phyloP scores from a whole-genome alignment of 1,140 invertebrate species.

The Drosophila subobscura region DNA sequence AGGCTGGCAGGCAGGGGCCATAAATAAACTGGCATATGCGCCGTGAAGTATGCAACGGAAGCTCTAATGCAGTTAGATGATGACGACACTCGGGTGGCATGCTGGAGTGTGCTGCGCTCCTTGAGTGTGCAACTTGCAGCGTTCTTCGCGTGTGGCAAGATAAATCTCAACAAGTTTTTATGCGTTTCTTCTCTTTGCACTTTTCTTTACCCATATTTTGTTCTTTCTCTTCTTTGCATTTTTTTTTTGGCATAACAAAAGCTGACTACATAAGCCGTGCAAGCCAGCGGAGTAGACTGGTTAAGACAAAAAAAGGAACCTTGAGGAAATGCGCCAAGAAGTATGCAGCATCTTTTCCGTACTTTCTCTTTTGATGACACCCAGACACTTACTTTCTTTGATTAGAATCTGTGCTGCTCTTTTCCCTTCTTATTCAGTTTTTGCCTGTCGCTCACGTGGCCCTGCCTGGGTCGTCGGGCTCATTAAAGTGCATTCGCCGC shows the following conservation, averaged over 20 bases:
- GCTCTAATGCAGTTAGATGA: slow-evolving; percentile 71
- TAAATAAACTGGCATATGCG: slow-evolving; percentile 78
- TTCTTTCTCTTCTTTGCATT: slow-evolving; percentile 2
- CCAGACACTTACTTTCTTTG: slow-evolving; percentile 60
- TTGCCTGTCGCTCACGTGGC: neutral
- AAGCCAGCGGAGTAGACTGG: slow-evolving; percentile 49
- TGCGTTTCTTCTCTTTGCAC: slow-evolving; percentile 48
- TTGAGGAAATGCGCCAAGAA: slow-evolving; percentile 60
- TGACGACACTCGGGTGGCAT: slow-evolving; percentile 17
- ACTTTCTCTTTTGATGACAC: slow-evolving; percentile 46
- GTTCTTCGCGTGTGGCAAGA: slow-evolving; percentile 72
- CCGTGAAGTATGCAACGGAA: slow-evolving; percentile 53
- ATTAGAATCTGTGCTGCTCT: slow-evolving; percentile 58
- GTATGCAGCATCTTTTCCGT: slow-evolving; percentile 56
- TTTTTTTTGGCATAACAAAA: slow-evolving; percentile 63
- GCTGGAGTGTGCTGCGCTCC: slow-evolving; percentile 13
- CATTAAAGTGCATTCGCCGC: slow-evolving; percentile 57
- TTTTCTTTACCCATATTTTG: neutral
- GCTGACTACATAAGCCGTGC: slow-evolving; percentile 67
- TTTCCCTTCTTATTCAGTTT: slow-evolving; percentile 28
- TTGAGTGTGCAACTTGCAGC: slow-evolving; percentile 44
- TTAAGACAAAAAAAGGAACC: slow-evolving; percentile 5
- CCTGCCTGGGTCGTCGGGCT: slow-evolving; percentile 16
- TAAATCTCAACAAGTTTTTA: slow-evolving; percentile 82
- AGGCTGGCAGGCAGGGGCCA: slow-evolving; percentile 37